Evolutionary conservation across 64 coral and sea anemone genomes (phyloP).

Genomic region (Actinia equina): DNA sequence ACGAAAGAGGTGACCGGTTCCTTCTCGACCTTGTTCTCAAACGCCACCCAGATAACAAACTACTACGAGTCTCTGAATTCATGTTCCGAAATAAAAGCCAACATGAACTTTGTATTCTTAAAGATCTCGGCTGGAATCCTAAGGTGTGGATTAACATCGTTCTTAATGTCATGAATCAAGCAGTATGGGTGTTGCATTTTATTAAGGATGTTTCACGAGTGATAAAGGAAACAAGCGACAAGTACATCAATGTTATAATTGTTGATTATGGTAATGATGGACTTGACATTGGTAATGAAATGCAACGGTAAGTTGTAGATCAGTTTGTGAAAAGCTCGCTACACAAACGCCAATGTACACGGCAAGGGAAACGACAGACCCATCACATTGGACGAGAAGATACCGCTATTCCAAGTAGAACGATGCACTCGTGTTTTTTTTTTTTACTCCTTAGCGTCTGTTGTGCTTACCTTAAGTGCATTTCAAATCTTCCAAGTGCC

Average conservation of each 20-base stretch:
- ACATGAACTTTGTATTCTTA: not conserved
- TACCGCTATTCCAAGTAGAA: too few relatives aligned
- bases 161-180: constrained; percentile 61
- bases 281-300: constrained; percentile 53
- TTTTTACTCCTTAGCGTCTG: too few relatives aligned
- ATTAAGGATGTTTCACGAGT: constrained; percentile 55
- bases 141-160: not conserved
- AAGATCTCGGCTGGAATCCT: not conserved
- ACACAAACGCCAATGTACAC: too few relatives aligned
- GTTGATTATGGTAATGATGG: constrained; percentile 55
- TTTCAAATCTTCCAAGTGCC: too few relatives aligned
- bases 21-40: not conserved
- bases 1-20: not conserved
- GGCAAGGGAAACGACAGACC: too few relatives aligned
- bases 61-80: not conserved
- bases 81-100: not conserved
- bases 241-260: constrained; percentile 51
- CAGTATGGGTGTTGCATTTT: constrained; percentile 62
- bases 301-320: constrained; percentile 53
- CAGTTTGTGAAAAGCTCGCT: too few relatives aligned
- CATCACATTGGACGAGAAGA: too few relatives aligned
- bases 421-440: too few relatives aligned
- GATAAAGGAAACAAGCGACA: constrained; percentile 52
- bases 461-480: too few relatives aligned
- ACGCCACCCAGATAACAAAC: not conserved